Base-by-base conservation (phyloP, 37 sponge, comb jelly and placozoan species). In the Haliclona indistincta region DNA sequence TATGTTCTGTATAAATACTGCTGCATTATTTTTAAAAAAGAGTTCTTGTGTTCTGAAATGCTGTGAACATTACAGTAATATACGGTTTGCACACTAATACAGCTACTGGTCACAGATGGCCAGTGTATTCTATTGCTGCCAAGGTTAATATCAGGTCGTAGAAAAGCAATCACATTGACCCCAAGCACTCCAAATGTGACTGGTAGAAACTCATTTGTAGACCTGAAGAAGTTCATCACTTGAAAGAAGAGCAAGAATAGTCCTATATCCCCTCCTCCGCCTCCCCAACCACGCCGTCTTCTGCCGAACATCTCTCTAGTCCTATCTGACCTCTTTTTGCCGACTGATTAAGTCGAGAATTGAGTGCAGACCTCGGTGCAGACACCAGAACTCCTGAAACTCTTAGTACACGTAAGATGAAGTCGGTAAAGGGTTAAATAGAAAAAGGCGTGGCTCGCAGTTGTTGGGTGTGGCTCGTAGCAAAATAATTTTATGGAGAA, bases 51-150 rank as follows among this genome's bases (percentile, higher is more conserved):
- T n/a, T n/a, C n/a, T n/a, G n/a, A n/a, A n/a, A n/a, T n/a, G n/a
- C n/a, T n/a, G n/a, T n/a, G n/a, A n/a, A n/a, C n/a, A n/a, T n/a
- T n/a, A n/a, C n/a, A n/a, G n/a, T n/a, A 75, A 82, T 84, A 87
- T 58, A 86, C 94, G 13, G 43, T 45, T 1, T 52, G 66, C 0
- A 68, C 94, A 81, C 92, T 96, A 38, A 96, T 86, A 52, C 95
- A 93, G 19, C 78, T 86, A 10, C 86, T 53, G n/a, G 44, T 53
- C 0, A 90, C 34, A 1, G 63, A 35, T 2, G 95, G 91, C 95
- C 90, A 87, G 22, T 34, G 36, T 22, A 77, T 38, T 17, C 49
- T 20, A 10, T 33, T 45, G 13, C 56, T 4, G 13, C 38, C 15
- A 17, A 22, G 36, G 65, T 29, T 25, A 41, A 35, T 34, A 29